These are phyloP conservation scores for Nymphicus hollandicus DNA, from an alignment of 2,113 vertebrate genomes.

Conservation along the genomic window DNA sequence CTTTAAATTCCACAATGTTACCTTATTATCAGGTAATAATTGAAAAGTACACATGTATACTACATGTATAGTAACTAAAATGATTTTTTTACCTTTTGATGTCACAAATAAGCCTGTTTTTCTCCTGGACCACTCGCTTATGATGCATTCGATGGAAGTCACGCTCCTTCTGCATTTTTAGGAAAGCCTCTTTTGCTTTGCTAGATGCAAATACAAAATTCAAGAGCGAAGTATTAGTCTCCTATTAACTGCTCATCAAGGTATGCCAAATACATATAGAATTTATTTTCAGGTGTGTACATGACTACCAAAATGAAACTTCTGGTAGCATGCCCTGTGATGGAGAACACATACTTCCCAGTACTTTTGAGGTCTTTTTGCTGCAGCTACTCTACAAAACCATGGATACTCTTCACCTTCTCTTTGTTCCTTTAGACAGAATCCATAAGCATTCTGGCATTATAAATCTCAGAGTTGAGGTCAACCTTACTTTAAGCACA, in stretches of 20 bases:
- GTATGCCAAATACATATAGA: neutral
- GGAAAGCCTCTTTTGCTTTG: constrained; percentile 74
- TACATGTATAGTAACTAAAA: neutral
- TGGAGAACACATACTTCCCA: neutral
- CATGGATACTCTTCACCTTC: neutral
- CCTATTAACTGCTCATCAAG: neutral
- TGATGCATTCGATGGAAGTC: constrained; percentile 86
- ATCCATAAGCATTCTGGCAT: neutral
- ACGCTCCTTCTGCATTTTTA: constrained; percentile 79
- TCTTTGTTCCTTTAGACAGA: neutral
- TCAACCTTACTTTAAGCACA: neutral
- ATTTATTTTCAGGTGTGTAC: neutral
- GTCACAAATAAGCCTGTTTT: constrained; percentile 80
- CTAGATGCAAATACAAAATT: constrained; percentile 40
- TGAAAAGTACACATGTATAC: neutral
- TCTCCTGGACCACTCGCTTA: constrained; percentile 83
- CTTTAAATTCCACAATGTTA: neutral
- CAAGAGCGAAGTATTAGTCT: neutral
- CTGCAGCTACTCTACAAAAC: neutral
- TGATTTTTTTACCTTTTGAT: constrained; percentile 72
- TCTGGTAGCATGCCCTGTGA: neutral
- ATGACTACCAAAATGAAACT: neutral
- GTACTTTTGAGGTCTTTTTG: neutral
- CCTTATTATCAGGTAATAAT: neutral
- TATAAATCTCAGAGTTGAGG: neutral